These are phyloP conservation scores for Macrobrachium nipponense DNA, from an alignment of 1,140 invertebrate genomes.

Conservation along the genomic window DNA sequence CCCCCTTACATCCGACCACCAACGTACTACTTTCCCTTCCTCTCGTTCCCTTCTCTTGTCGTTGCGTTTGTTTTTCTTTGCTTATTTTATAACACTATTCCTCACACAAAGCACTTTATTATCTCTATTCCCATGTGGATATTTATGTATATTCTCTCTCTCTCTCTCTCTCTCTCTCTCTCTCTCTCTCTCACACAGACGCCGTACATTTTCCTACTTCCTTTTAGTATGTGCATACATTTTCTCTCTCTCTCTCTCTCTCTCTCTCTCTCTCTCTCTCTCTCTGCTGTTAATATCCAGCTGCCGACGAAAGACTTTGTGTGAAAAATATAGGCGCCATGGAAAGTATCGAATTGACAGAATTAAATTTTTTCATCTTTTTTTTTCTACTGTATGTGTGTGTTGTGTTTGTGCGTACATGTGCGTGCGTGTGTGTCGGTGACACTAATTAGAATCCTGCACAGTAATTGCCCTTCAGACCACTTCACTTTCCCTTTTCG, in stretches of 20 bases:
- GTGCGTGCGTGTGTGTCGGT: slow-evolving; percentile 26
- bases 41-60: not conserved
- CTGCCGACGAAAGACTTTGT: not conserved
- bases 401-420: slow-evolving; percentile 26
- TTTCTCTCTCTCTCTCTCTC: slow-evolving; percentile 28
- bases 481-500: no score
- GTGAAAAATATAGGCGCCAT: not conserved
- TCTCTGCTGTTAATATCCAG: not conserved
- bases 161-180: not conserved
- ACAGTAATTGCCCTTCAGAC: no score
- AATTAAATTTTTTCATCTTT: not conserved
- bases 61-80: not conserved
- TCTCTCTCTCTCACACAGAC: not conserved
- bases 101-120: no score
- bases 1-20: not conserved
- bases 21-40: not conserved
- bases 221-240: not conserved
- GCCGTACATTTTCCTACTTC: not conserved
- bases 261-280: slow-evolving; percentile 28
- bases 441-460: not conserved
- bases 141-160: not conserved
- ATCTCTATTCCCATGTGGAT: not conserved
- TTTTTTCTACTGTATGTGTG: slow-evolving; percentile 1
- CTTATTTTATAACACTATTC: no score
- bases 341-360: slow-evolving; percentile 1